Percentiles rank a stretch among this genome's conserved stretches.
phyloP scores from a whole-genome alignment of 2,888 invertebrate species.

The Lycaena phlaeas region DNA sequence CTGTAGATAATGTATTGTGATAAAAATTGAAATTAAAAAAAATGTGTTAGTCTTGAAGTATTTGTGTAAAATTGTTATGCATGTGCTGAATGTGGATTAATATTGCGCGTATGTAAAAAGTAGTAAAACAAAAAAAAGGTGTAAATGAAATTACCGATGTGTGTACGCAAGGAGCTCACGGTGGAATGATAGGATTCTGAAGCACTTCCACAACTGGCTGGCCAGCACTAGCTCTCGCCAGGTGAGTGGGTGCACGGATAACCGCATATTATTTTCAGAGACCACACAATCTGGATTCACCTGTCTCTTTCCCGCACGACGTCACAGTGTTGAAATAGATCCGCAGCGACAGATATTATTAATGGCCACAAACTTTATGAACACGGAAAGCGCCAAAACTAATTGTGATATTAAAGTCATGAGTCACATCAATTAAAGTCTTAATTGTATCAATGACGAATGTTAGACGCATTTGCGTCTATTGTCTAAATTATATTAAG shows the following conservation, averaged over 20 bases:
- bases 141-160: constrained; percentile 7
- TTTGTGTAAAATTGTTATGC: background rate
- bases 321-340: constrained; percentile 1
- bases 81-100: too few relatives aligned
- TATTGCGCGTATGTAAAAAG: too few relatives aligned
- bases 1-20: background rate
- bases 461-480: background rate
- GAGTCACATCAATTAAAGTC: background rate
- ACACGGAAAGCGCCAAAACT: constrained; percentile 5
- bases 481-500: too few relatives aligned
- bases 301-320: constrained; percentile 8
- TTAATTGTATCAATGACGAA: constrained; percentile 1
- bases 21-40: background rate
- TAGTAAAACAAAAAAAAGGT: too few relatives aligned
- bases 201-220: constrained; percentile 31
- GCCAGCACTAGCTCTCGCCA: constrained; percentile 48
- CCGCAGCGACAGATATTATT: constrained; percentile 4
- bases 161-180: constrained; percentile 35
- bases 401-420: background rate
- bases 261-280: constrained; percentile 17
- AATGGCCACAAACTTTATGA: background rate
- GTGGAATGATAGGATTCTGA: constrained; percentile 28
- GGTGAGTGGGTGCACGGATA: constrained; percentile 43
- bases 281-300: constrained; percentile 13
- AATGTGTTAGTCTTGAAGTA: too few relatives aligned